Percentiles rank a stretch among this genome's conserved stretches.
Evolutionary conservation across 64 coral and sea anemone genomes (phyloP).

Genomic region (Montipora foliosa): DNA sequence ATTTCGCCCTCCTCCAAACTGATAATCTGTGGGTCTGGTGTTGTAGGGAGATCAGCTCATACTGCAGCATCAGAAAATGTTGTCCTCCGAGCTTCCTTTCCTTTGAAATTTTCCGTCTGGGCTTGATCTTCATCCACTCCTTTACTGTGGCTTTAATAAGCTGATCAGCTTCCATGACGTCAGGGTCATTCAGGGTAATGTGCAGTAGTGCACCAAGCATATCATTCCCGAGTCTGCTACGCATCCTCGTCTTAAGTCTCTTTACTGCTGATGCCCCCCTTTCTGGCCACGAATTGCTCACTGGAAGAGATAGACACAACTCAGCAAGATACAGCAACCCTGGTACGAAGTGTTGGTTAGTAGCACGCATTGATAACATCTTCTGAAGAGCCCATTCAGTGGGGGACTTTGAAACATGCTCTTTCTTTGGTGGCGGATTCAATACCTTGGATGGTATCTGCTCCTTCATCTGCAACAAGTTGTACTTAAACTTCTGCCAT

Average conservation of each 20-base stretch:
- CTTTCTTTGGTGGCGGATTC: slow-evolving; percentile 21
- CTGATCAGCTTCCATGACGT: slow-evolving; percentile 10
- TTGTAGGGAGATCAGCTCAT: neutral
- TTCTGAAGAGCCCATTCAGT: slow-evolving; percentile 41
- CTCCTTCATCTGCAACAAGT: slow-evolving; percentile 38
- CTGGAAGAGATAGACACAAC: neutral
- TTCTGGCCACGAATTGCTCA: no score
- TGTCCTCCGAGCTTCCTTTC: slow-evolving; percentile 24
- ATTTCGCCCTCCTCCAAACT: slow-evolving; percentile 4
- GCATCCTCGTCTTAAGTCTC: no score
- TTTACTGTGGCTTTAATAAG: slow-evolving; percentile 43
- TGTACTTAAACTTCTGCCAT: slow-evolving; percentile 35
- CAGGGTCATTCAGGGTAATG: slow-evolving; percentile 35
- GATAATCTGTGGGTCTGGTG: neutral
- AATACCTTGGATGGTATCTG: slow-evolving; percentile 20
- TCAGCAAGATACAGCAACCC: slow-evolving; percentile 38
- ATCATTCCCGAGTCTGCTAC: no score
- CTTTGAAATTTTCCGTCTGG: slow-evolving; percentile 35
- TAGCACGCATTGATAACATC: slow-evolving; percentile 16
- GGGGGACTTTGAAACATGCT: neutral
- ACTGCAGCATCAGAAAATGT: slow-evolving; percentile 53
- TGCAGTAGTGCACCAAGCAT: no score
- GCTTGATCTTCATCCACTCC: slow-evolving; percentile 35
- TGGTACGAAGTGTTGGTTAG: slow-evolving; percentile 12
- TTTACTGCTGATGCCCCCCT: no score